Evolutionary conservation across 1,140 invertebrate species (phyloP).

Genomic region (Solenopsis fugax): DNA sequence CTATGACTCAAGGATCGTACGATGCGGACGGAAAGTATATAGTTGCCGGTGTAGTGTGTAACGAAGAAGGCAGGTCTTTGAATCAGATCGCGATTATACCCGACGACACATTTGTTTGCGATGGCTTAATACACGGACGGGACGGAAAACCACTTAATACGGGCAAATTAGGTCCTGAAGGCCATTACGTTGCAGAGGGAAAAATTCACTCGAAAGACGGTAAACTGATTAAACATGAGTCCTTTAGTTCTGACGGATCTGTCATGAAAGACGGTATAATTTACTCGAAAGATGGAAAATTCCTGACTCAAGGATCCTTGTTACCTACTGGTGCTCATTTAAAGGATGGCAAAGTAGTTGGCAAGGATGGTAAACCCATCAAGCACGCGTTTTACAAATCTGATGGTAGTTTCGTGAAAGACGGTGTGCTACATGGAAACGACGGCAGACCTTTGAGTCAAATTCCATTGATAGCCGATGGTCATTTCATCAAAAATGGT

Average conservation of each 20-base stretch:
- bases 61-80: slow-evolving; percentile 81
- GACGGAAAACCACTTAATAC: slow-evolving; percentile 80
- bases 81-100: slow-evolving; percentile 80
- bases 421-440: slow-evolving; percentile 81
- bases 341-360: slow-evolving; percentile 83
- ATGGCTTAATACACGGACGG: slow-evolving; percentile 81
- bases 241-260: slow-evolving; percentile 83
- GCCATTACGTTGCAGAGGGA: slow-evolving; percentile 80
- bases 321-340: slow-evolving; percentile 82
- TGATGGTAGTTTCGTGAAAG: slow-evolving; percentile 83
- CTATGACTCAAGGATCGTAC: slow-evolving; percentile 82
- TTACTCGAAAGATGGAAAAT: slow-evolving; percentile 82
- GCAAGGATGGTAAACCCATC: slow-evolving; percentile 82
- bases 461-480: slow-evolving; percentile 82
- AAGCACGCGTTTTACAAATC: slow-evolving; percentile 84
- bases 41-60: slow-evolving; percentile 82
- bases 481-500: slow-evolving; percentile 81
- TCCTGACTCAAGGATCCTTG: slow-evolving; percentile 83
- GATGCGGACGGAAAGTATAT: slow-evolving; percentile 82
- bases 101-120: slow-evolving; percentile 81
- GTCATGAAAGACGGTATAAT: slow-evolving; percentile 82
- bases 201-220: slow-evolving; percentile 83
- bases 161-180: slow-evolving; percentile 81
- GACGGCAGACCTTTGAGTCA: slow-evolving; percentile 81
- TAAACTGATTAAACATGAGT: slow-evolving; percentile 83